A percentile compares a stretch with the other conserved stretches of the same genome.
Conservation (phyloP, 2,113 vertebrate species). For the Carlito syrichta region DNA sequence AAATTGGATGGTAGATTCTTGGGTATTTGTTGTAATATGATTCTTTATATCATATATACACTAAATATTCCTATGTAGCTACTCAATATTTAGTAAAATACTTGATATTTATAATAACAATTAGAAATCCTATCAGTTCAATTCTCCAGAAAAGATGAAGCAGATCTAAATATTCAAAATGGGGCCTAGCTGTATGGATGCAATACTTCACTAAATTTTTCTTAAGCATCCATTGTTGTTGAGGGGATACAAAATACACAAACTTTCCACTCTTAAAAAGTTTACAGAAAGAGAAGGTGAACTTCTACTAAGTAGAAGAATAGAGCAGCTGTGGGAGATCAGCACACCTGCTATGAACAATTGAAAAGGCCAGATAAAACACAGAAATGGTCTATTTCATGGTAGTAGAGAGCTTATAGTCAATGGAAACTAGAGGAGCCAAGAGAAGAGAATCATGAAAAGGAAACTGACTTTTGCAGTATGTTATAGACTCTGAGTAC, state of each 20-base stretch:
- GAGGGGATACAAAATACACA: neutral
- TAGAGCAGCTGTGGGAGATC: neutral
- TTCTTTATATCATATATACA: neutral
- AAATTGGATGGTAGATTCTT: neutral
- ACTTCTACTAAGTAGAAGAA: neutral
- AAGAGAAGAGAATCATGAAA: neutral
- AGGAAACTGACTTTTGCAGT: neutral
- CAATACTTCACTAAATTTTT: neutral
- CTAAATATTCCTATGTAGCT: neutral
- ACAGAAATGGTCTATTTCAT: neutral
- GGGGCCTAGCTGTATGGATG: neutral
- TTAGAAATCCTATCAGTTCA: neutral
- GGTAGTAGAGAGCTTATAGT: neutral
- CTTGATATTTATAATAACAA: neutral
- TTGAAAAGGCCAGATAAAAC: neutral
- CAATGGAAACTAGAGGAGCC: neutral
- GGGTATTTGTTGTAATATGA: neutral
- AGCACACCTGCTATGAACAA: neutral
- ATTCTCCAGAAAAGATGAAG: neutral
- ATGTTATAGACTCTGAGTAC: neutral
- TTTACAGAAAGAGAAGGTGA: neutral
- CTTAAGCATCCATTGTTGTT: neutral
- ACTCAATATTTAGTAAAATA: neutral
- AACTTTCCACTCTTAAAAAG: neutral
- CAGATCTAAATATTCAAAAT: neutral